Evolutionary conservation across 2,113 vertebrate genomes (phyloP).

Genomic region (Sinocyclocheilus rhinocerous): DNA sequence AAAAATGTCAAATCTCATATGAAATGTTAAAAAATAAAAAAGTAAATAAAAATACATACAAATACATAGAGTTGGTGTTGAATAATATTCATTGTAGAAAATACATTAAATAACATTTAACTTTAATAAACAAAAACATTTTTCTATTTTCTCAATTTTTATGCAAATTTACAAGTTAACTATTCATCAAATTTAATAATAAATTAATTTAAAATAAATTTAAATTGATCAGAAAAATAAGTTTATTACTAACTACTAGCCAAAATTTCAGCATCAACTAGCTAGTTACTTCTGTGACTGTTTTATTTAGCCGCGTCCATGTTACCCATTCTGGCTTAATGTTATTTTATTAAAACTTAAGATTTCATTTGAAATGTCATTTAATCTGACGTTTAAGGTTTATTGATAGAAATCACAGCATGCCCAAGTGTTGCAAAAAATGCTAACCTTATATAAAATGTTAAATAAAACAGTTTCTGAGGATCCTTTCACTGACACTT

Average conservation of each 20-base stretch:
- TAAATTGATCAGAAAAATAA: neutral
- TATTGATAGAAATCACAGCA: neutral
- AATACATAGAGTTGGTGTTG: too few species aligned
- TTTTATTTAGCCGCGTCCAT: neutral
- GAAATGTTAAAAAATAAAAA: too few species aligned
- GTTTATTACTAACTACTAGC: neutral
- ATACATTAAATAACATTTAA: too few species aligned
- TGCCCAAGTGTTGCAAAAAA: neutral
- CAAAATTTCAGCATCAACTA: neutral
- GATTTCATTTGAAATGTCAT: too few species aligned
- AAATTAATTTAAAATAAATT: too few species aligned
- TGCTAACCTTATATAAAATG: neutral
- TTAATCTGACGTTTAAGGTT: neutral
- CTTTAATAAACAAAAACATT: too few species aligned
- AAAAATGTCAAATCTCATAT: too few species aligned
- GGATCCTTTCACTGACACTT: neutral
- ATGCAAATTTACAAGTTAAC: too few species aligned
- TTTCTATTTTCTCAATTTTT: too few species aligned
- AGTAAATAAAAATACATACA: too few species aligned
- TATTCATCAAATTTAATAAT: too few species aligned
- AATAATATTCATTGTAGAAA: too few species aligned
- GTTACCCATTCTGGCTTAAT: neutral
- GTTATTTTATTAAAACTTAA: neutral
- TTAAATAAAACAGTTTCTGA: neutral
- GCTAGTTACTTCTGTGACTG: neutral